These are phyloP conservation scores for Drosophila orena DNA, from an alignment of 1,140 invertebrate species.

Conservation along the genomic window DNA sequence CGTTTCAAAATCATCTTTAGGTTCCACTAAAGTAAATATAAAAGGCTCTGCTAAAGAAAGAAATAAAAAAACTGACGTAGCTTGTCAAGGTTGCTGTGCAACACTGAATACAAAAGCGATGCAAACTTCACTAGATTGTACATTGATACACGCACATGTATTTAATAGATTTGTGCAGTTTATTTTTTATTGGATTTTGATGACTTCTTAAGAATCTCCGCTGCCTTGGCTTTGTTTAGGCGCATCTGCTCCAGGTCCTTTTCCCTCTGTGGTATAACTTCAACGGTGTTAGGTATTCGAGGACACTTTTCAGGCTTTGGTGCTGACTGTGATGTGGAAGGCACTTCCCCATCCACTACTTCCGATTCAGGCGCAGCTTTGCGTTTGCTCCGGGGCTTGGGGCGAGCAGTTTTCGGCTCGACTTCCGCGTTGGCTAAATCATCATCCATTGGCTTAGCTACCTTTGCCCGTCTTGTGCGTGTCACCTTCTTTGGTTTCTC, in stretches of 20 bases:
- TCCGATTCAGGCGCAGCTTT: slow-evolving; percentile 21
- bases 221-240: slow-evolving; percentile 90
- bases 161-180: not conserved
- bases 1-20: not conserved
- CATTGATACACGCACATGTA: too few relatives aligned
- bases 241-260: slow-evolving; percentile 88
- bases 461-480: slow-evolving; percentile 33
- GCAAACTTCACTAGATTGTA: not conserved
- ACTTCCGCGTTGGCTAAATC: not conserved
- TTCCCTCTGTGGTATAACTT: slow-evolving; percentile 91
- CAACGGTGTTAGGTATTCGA: slow-evolving; percentile 57
- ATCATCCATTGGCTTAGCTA: not conserved
- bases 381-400: slow-evolving; percentile 56
- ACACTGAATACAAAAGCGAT: not conserved
- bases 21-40: too few relatives aligned
- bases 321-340: slow-evolving; percentile 23
- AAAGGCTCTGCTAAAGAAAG: not conserved
- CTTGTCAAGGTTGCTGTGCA: not conserved
- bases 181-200: slow-evolving; percentile 70
- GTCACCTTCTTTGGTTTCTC: slow-evolving; percentile 41
- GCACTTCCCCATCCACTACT: slow-evolving; percentile 7
- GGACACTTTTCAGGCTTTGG: slow-evolving; percentile 44
- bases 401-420: slow-evolving; percentile 11
- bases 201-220: slow-evolving; percentile 90
- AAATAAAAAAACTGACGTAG: not conserved